Conservation (phyloP, 2,888 invertebrate genomes). For the Leucoma salicis region DNA sequence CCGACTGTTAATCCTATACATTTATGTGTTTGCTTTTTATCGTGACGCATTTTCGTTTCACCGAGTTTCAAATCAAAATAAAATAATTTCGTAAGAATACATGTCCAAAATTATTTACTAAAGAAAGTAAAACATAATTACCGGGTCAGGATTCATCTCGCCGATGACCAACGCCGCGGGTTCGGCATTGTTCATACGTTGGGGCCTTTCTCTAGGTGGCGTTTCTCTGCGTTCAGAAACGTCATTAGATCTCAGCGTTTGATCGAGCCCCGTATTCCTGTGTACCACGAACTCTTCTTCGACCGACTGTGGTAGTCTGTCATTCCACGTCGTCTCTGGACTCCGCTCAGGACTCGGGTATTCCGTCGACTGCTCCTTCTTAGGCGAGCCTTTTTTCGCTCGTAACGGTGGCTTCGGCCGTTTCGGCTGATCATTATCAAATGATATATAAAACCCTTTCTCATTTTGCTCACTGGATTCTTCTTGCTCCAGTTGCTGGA, state of each 20-base stretch:
- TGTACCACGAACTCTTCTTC: constrained; percentile 51
- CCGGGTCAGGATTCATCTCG: constrained; percentile 70
- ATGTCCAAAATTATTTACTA: neutral
- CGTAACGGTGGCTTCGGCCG: constrained; percentile 94
- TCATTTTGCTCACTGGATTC: constrained; percentile 80
- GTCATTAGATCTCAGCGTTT: constrained; percentile 39
- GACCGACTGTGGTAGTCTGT: constrained; percentile 38
- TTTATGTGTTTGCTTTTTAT: no score
- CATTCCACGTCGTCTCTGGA: constrained; percentile 55
- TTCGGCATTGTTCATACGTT: constrained; percentile 42
- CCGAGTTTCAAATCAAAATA: neutral
- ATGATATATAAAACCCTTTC: constrained; percentile 96
- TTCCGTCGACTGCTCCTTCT: constrained; percentile 83
- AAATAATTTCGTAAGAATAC: neutral
- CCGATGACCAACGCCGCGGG: constrained; percentile 72
- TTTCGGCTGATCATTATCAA: constrained; percentile 93
- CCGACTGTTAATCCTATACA: neutral
- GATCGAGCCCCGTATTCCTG: constrained; percentile 30
- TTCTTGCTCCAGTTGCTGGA: constrained; percentile 80
- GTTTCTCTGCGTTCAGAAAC: constrained; percentile 45
- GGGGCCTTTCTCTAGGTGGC: constrained; percentile 48
- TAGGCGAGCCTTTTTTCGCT: constrained; percentile 88
- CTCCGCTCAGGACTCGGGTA: constrained; percentile 56
- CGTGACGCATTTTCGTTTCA: no score
- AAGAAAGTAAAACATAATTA: constrained; percentile 30